These are phyloP conservation scores for Macrosoma leucophasiata DNA, from an alignment of 2,888 invertebrate genomes.

Conservation along the genomic window DNA sequence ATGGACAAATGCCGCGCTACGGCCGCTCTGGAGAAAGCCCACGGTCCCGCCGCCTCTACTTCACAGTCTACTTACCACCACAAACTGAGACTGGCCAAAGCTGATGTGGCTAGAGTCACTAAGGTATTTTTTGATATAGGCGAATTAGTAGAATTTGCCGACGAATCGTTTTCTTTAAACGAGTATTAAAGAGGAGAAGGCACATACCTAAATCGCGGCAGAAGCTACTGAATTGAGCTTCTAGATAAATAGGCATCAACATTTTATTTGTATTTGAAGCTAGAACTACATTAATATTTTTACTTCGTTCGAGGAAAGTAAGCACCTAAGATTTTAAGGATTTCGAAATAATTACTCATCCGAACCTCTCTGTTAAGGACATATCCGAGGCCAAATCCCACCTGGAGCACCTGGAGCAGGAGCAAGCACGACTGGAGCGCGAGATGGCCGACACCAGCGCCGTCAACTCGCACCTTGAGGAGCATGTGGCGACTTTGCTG, in stretches of 20 bases:
- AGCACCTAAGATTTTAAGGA: too few species aligned
- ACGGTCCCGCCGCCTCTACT: constrained; percentile 37
- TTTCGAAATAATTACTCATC: too few species aligned
- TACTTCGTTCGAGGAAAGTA: too few species aligned
- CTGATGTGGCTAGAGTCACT: constrained; percentile 53
- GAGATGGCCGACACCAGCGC: constrained; percentile 40
- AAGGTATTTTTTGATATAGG: too few species aligned
- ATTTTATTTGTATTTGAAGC: too few species aligned
- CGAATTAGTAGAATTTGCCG: too few species aligned
- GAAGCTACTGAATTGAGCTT: too few species aligned
- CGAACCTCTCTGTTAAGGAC: constrained; percentile 37
- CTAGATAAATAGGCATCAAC: too few species aligned
- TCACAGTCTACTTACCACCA: constrained; percentile 58
- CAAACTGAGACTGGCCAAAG: constrained; percentile 54
- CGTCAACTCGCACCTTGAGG: constrained; percentile 50
- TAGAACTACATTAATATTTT: too few species aligned
- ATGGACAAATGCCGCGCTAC: constrained; percentile 54
- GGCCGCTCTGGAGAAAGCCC: constrained; percentile 55
- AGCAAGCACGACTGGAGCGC: constrained; percentile 46
- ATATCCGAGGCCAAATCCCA: constrained; percentile 44
- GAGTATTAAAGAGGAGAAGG: neutral
- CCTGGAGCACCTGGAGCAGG: constrained; percentile 42
- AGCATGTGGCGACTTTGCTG: constrained; percentile 50
- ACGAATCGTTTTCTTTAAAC: neutral
- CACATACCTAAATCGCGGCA: too few species aligned